These are phyloP conservation scores for Drosophila triauraria DNA, from an alignment of 1,140 invertebrate species.

Conservation along the genomic window DNA sequence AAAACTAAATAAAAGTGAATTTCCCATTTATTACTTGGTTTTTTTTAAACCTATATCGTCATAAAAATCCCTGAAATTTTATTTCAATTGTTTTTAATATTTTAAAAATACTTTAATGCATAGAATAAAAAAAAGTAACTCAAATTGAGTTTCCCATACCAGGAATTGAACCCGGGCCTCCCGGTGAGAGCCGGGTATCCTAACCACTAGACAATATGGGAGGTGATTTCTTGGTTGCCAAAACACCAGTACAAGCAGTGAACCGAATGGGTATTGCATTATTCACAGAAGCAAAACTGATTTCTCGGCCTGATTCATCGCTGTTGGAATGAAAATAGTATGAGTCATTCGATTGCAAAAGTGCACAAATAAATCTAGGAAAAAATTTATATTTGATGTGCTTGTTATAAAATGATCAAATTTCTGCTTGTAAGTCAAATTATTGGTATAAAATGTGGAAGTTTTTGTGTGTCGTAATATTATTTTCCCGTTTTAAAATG, in stretches of 20 bases:
- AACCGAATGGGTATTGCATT: background rate
- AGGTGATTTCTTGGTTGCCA: conserved; percentile 21
- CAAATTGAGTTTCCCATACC: conserved; percentile 88
- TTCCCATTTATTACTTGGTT: too few species aligned
- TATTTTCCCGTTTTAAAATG: too few species aligned
- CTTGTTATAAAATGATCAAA: too few species aligned
- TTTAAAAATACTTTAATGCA: too few species aligned
- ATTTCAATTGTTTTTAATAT: too few species aligned
- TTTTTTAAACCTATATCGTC: too few species aligned
- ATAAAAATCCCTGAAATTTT: too few species aligned
- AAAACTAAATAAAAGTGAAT: too few species aligned
- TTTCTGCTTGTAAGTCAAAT: too few species aligned
- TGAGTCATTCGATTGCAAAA: background rate
- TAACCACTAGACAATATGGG: conserved; percentile 92
- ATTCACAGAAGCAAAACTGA: background rate
- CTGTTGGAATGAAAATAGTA: background rate
- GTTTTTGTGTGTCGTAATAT: too few species aligned
- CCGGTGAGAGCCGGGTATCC: conserved; percentile 86
- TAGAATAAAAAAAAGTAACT: too few species aligned
- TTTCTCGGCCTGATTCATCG: background rate
- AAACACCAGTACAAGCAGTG: background rate
- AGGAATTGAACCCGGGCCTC: conserved; percentile 94
- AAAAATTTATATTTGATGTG: background rate
- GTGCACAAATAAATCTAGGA: background rate
- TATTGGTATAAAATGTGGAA: too few species aligned